Conservation (phyloP, 1,140 invertebrate genomes). For the Reticulitermes speratus region DNA sequence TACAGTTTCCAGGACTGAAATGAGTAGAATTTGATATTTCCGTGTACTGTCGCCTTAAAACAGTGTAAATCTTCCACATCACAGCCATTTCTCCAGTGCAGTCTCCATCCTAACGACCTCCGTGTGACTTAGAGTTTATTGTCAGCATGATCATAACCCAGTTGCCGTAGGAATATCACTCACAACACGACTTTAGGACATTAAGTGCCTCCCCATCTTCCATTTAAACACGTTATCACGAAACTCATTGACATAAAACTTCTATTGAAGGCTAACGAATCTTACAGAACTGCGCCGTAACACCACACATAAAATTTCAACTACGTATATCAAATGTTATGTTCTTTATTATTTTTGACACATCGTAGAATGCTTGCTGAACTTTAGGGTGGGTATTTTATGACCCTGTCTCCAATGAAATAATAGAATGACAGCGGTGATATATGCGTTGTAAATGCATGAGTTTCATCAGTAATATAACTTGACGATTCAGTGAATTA, state of each 20-base stretch:
- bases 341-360: not conserved
- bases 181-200: not conserved
- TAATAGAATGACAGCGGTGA: not conserved
- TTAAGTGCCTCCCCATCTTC: not conserved
- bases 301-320: not conserved
- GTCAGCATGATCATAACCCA: not conserved
- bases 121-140: not conserved
- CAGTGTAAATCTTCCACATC: too few species aligned
- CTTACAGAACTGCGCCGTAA: not conserved
- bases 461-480: not conserved
- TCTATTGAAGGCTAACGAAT: not conserved
- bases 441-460: not conserved
- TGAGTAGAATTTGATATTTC: too few species aligned
- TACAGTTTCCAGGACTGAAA: too few species aligned
- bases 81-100: too few species aligned
- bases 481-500: not conserved
- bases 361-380: not conserved
- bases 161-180: not conserved
- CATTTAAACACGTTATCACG: constrained; percentile 7
- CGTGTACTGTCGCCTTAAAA: too few species aligned
- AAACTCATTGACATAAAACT: not conserved
- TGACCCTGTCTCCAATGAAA: not conserved
- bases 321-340: not conserved
- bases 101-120: too few species aligned
- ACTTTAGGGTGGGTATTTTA: not conserved